Base-by-base conservation (phyloP, 2,797 vertebrate species). In the Liparis tanakae region DNA sequence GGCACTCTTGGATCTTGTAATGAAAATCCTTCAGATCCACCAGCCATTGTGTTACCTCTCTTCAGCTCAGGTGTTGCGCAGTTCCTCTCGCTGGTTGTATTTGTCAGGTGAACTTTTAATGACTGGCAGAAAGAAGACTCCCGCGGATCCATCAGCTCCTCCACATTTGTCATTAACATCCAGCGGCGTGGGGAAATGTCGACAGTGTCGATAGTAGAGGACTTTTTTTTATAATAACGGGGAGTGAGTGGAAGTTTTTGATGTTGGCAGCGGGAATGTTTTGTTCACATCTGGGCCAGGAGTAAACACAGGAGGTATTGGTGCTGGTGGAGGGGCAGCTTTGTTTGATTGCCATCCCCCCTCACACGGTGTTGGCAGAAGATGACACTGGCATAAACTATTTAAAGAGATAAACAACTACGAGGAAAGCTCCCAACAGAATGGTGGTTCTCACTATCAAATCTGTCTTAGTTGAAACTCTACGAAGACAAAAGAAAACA, bases 41-140 rank as follows among this genome's bases (percentile, higher is more conserved):
- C 57, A 65, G 0, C 95, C 93, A 0, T 17, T 74, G 2, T 94
- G 86, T 5, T 2, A 3, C 25, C 93, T 87, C 80, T 97, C 95
- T 1, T 64, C 36, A 0, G 94, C 96, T 96, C 96, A 97, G 0
- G 96, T 97, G 82, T 91, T 94, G 2, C 96, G 93, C 80, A 97
- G 91, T 34, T 94, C 87, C 17, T 96, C 93, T 3, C 96, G 89
- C 0, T 94, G 93, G 2, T 95, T 93, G 0, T 96, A 96, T 81
- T 97, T 96, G 0, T 0, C 1, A 0, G 96, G 96, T 0, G 94
- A 94, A 0, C 94, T 96, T 85, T 97, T 97, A 79, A 97, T 91
- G 55, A 93, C 95, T 30, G 97, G 87, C 12, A 97, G 91, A 62
- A 98, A 91, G 78, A 96, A 96, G 18, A 95, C 81, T 0, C 88